phyloP scores from a whole-genome alignment of 2,888 invertebrate species.

The Epiblema foenella region DNA sequence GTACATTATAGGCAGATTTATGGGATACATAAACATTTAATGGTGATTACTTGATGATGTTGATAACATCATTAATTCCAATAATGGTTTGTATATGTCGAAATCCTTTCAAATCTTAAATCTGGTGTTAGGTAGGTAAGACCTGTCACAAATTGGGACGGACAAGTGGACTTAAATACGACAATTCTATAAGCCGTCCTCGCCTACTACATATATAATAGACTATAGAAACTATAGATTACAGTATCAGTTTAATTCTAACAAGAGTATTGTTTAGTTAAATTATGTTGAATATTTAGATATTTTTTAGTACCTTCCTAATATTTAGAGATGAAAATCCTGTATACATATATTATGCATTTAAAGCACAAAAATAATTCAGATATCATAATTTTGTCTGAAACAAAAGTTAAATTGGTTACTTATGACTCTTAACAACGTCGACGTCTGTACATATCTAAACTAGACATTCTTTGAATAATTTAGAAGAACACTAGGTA shows the following conservation, averaged over 20 bases:
- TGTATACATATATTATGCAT: too few species aligned
- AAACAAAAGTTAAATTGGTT: background rate
- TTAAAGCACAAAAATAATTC: too few species aligned
- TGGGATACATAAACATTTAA: too few species aligned
- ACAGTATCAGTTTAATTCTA: too few species aligned
- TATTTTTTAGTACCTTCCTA: too few species aligned
- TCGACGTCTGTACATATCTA: background rate
- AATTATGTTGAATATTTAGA: too few species aligned
- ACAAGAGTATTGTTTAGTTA: too few species aligned
- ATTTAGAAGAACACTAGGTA: constrained; percentile 29
- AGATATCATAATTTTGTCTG: background rate
- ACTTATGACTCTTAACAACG: background rate
- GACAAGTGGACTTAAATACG: background rate
- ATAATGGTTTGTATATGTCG: background rate
- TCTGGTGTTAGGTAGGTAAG: background rate
- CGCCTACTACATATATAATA: background rate
- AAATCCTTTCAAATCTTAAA: background rate
- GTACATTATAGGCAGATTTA: too few species aligned
- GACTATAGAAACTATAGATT: too few species aligned
- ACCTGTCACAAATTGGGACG: background rate
- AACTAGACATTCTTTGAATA: constrained; percentile 14
- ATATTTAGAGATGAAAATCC: too few species aligned
- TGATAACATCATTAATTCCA: background rate
- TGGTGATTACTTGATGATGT: too few species aligned
- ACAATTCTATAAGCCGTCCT: background rate